Base-by-base conservation (phyloP, 2,113 vertebrate genomes). In the Apodemus sylvaticus region DNA sequence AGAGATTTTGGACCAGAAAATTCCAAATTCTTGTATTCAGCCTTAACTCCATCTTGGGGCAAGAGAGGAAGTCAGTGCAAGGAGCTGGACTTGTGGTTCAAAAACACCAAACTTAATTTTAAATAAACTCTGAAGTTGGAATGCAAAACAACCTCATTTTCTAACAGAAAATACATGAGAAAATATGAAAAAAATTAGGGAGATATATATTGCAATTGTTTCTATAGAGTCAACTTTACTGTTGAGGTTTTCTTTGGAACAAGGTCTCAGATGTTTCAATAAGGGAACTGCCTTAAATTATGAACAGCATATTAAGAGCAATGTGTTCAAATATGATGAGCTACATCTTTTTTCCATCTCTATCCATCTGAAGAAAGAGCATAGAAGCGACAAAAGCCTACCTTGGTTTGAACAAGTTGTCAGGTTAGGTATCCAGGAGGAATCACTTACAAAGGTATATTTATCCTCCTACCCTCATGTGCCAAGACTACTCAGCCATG, bases 21-120 rank as follows among this genome's bases (percentile, higher is more conserved):
- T 62, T 48, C 19, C 1, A 89, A 94, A 86, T 94, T 8, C 36
- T 86, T 89, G 34, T 36, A 68, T 79, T 94, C 19, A 73, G 9
- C 7, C 11, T 45, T 17, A 4, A 55, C 11, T 58, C 34, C 83
- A 8, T 76, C 39, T 89, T 68, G 60, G 53, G 42, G 24, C 11
- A 91, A 89, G 60, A 19, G 22, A 17, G 77, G 7, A 55, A 17
- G 10, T 76, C 77, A 91, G 14, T 87, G 9, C 64, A 24, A 51
- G 34, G 36, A 93, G 6, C 58, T 89, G 20, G 85, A 94, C 90
- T 55, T 89, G 3, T 60, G 83, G 3, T 34, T 88, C 85, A 45
- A 93, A 87, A 90, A 68, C 77, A 8, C 9, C 79, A 19, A 73
- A 71, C 60, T 82, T 89, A 53, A 89, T 77, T 92, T 92, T 90